Evolutionary conservation across 2,888 invertebrate genomes (phyloP).

Genomic region (Cordylochernes scorpioides): DNA sequence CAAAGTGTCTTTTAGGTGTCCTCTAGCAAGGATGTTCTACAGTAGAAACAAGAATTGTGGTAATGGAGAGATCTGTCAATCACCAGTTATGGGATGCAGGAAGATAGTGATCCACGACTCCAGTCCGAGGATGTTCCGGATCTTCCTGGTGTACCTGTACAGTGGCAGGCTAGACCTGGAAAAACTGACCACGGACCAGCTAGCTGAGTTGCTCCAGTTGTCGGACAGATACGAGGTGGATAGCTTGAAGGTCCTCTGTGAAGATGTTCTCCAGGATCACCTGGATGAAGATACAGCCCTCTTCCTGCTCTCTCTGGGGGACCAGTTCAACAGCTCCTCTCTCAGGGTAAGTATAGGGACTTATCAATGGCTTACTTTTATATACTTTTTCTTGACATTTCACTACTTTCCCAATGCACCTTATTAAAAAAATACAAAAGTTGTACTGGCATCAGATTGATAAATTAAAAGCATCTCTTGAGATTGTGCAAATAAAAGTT

Average conservation of each 20-base stretch:
- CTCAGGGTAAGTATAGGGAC: slow-evolving; percentile 27
- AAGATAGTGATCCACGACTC: slow-evolving; percentile 39
- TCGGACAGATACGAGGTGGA: slow-evolving; percentile 32
- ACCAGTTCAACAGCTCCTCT: slow-evolving; percentile 34
- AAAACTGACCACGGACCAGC: slow-evolving; percentile 28
- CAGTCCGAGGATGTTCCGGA: slow-evolving; percentile 32
- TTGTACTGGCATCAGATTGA: no score
- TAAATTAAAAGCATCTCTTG: no score
- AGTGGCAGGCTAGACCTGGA: slow-evolving; percentile 31
- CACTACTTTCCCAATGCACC: no score
- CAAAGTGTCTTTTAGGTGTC: no score
- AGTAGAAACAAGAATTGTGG: no score
- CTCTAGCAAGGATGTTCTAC: no score
- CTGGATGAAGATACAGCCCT: slow-evolving; percentile 36
- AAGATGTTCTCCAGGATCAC: slow-evolving; percentile 31
- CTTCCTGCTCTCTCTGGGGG: slow-evolving; percentile 35
- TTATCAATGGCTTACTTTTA: background rate
- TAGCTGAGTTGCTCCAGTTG: slow-evolving; percentile 35
- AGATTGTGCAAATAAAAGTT: no score
- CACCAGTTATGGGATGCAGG: no score
- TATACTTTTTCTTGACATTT: no score
- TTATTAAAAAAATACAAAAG: no score
- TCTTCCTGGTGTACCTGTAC: slow-evolving; percentile 36
- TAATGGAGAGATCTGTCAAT: no score
- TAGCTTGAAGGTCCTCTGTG: slow-evolving; percentile 34